Evolutionary conservation across 1,140 invertebrate genomes (phyloP).

Genomic region (Bombus waltoni): DNA sequence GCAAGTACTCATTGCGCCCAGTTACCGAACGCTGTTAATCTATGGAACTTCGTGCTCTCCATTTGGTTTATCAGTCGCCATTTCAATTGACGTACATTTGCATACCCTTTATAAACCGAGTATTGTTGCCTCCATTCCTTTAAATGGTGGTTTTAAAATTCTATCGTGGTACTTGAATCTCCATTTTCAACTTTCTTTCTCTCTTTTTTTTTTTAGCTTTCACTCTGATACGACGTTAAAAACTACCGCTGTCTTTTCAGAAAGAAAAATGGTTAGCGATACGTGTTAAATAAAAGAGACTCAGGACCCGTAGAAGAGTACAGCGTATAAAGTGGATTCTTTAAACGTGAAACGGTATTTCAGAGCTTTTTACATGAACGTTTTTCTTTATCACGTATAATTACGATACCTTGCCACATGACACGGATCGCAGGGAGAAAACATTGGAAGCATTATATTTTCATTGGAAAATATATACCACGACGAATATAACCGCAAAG

Average conservation of each 20-base stretch:
- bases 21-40: conserved; percentile 29
- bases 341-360: not conserved
- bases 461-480: not conserved
- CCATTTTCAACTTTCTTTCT: not conserved
- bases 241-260: not conserved
- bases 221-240: not conserved
- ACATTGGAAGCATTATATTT: conserved; percentile 1
- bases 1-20: conserved; percentile 13
- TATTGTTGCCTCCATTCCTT: not conserved
- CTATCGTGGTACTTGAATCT: too few relatives aligned
- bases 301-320: too few relatives aligned
- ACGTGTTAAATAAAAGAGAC: not conserved
- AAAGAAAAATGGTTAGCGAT: not conserved
- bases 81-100: not conserved
- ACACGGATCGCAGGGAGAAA: not conserved
- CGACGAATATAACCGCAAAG: not conserved
- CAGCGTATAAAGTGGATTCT: too few relatives aligned
- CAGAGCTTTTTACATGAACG: not conserved
- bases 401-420: not conserved
- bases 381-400: not conserved
- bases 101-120: not conserved
- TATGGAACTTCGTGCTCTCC: conserved; percentile 7
- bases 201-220: not conserved
- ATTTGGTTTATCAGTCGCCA: conserved; percentile 31
- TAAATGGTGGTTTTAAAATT: not conserved